Percentiles rank a stretch among this genome's conserved stretches.
phyloP scores from a whole-genome alignment of 2,113 vertebrate species.

The Lepidiolamprologus cunningtoni region DNA sequence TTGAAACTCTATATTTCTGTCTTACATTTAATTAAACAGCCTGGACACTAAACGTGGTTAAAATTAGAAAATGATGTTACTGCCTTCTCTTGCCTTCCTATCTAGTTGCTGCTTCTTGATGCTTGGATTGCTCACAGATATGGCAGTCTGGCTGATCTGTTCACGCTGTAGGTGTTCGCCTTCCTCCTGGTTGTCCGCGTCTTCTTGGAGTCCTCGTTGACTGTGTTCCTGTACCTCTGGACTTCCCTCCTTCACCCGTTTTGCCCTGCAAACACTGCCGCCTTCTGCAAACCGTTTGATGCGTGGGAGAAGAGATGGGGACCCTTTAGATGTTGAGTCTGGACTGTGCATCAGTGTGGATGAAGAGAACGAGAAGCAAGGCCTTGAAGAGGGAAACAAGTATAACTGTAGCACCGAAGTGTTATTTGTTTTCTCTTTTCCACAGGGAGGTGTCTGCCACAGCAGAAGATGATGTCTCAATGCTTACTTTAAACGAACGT shows the following conservation, averaged over 20 bases:
- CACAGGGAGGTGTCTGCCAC: neutral
- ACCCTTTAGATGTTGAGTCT: constrained; percentile 41
- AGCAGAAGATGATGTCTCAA: neutral
- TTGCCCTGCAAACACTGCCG: neutral
- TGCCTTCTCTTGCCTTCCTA: neutral
- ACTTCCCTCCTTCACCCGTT: constrained; percentile 48
- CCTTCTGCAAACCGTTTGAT: constrained; percentile 14
- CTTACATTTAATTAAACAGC: neutral
- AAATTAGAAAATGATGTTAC: neutral
- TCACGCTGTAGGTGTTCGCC: neutral
- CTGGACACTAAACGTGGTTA: neutral
- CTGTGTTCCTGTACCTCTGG: constrained; percentile 67
- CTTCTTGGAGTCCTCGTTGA: neutral
- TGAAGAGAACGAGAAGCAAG: neutral
- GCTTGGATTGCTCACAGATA: neutral
- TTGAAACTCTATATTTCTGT: neutral
- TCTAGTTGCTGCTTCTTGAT: neutral
- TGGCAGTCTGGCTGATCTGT: neutral
- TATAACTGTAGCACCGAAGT: neutral
- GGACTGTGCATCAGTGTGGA: neutral
- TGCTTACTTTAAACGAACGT: constrained; percentile 2
- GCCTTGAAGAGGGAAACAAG: neutral
- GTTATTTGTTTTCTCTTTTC: neutral
- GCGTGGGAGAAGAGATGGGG: constrained; percentile 67
- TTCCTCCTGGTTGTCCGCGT: neutral